Base-by-base conservation (phyloP, 2,113 vertebrate species). In the Paradisaea rubra region DNA sequence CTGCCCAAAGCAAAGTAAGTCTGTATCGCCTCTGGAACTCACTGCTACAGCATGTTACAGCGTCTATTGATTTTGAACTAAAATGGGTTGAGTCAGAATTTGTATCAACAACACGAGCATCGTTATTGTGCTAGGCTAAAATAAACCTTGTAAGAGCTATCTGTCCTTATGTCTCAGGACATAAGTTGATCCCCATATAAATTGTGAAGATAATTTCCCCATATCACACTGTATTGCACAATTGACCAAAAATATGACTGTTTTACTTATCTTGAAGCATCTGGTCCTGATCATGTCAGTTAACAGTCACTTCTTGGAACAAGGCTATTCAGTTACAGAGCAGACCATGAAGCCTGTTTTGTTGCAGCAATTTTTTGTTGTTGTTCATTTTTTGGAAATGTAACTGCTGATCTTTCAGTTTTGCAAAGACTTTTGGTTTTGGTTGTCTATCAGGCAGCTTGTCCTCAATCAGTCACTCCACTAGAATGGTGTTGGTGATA, bases 141-240 rank as follows among this genome's bases (percentile, higher is more conserved):
- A 96, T 44, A 96, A 91, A 88, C 52, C 63, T 86, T 90, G 27
- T 81, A 89, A 91, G 82, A 87, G 52, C 65, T 68, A 68, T 41
- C 35, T 72, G 88, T 83, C 56, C 81, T 93, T 65, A 53, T 63
- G 59, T 83, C 82, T 88, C 61, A 79, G 56, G 66, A 74, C 85
- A 66, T n/a, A 73, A 89, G 83, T 59, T 56, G 42, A 96, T 95
- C 82, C 68, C 88, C 81, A 81, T 83, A 84, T 50, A 57, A 71
- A 81, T 4, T 54, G 73, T 81, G 47, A 95, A 93, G 41, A 41
- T 41, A 71, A 61, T 85, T 93, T 80, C 90, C 79, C 89, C 91
- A 79, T 78, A 84, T 93, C 87, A 92, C 63, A 74, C 71, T 86
- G 76, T 95, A 97, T 97, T 96, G 96, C 97, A 95, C 93, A 91